Conservation (phyloP, 2,797 vertebrate species). For the Bufotes viridis region DNA sequence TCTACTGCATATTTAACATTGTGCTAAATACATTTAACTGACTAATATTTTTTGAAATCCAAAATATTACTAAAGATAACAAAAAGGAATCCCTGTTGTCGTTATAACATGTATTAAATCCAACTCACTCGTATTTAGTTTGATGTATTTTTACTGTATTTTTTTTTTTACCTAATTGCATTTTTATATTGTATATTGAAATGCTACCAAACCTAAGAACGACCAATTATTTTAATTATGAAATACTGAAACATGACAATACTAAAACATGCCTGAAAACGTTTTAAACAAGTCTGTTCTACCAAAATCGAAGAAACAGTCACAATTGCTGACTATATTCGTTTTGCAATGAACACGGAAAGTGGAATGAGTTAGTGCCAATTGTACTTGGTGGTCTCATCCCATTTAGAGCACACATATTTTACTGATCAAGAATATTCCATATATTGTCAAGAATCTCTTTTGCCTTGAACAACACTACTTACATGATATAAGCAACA, state of each 20-base stretch:
- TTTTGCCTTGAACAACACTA: neutral
- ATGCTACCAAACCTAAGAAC: neutral
- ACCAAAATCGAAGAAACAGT: neutral
- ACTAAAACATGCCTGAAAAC: too few relatives aligned
- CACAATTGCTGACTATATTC: neutral
- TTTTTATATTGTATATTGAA: neutral
- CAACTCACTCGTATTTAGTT: too few relatives aligned
- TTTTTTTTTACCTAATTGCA: too few relatives aligned
- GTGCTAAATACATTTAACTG: neutral
- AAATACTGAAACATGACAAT: neutral
- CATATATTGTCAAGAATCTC: neutral
- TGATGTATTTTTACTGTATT: too few relatives aligned
- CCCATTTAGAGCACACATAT: neutral
- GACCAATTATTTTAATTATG: neutral
- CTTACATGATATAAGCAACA: neutral
- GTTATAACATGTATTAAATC: too few relatives aligned
- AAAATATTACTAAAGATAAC: neutral
- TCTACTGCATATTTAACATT: neutral
- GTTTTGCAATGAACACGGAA: neutral
- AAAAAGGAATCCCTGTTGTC: neutral
- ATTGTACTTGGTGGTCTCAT: constrained; percentile 7
- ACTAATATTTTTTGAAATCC: neutral
- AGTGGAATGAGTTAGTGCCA: neutral
- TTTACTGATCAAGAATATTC: neutral
- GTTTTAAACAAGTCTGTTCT: too few relatives aligned